Evolutionary conservation across 1,140 invertebrate species (phyloP).

Genomic region (Euschistus heros): DNA sequence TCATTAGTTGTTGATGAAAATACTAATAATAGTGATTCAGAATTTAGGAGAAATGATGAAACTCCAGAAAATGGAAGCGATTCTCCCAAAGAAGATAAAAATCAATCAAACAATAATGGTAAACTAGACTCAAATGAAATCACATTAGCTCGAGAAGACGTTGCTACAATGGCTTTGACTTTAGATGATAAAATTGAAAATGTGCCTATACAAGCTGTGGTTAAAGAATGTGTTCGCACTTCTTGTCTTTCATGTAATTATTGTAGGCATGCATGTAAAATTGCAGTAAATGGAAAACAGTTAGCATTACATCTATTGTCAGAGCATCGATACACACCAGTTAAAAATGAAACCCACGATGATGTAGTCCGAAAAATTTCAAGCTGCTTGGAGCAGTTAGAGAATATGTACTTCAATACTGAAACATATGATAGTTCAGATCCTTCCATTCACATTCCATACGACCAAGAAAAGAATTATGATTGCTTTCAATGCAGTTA

Average conservation of each 20-base stretch:
- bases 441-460: slow-evolving; percentile 40
- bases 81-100: slow-evolving; percentile 20
- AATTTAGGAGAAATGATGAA: slow-evolving; percentile 9
- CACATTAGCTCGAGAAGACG: slow-evolving; percentile 46
- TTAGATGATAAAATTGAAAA: slow-evolving; percentile 60
- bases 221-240: slow-evolving; percentile 57
- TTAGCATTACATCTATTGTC: slow-evolving; percentile 62
- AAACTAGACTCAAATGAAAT: slow-evolving; percentile 32
- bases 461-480: slow-evolving; percentile 45
- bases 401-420: slow-evolving; percentile 54
- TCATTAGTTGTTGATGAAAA: slow-evolving; percentile 36
- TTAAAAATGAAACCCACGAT: slow-evolving; percentile 58
- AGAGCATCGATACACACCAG: slow-evolving; percentile 60
- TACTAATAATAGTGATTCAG: slow-evolving; percentile 23
- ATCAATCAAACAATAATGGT: neutral
- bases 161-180: slow-evolving; percentile 56
- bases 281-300: slow-evolving; percentile 70
- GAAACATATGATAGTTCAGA: slow-evolving; percentile 52
- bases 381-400: slow-evolving; percentile 48
- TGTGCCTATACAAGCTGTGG: slow-evolving; percentile 53
- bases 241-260: slow-evolving; percentile 61
- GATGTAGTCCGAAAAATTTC: slow-evolving; percentile 53
- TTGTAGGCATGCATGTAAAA: slow-evolving; percentile 69
- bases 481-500: slow-evolving; percentile 77
- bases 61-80: slow-evolving; percentile 28